Percentiles rank a stretch among this genome's conserved stretches.
Evolutionary conservation across 2,113 vertebrate species (phyloP).

Genomic region (Parus major): DNA sequence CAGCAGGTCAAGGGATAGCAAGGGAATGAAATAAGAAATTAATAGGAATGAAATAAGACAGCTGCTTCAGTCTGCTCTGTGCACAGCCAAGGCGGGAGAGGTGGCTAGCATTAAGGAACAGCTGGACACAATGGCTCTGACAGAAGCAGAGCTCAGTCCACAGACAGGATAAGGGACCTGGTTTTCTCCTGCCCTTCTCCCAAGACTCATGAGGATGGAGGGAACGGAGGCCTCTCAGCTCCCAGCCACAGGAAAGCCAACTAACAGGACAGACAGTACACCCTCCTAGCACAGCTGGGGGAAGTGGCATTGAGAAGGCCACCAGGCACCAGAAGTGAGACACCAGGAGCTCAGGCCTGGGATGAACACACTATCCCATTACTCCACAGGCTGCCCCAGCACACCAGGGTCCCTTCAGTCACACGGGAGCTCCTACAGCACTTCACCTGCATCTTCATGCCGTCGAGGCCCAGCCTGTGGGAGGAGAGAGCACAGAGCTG

Average conservation of each 20-base stretch:
- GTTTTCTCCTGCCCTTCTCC: not conserved
- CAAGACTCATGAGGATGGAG: not conserved
- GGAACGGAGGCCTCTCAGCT: not conserved
- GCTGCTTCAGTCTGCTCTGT: not conserved
- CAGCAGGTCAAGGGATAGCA: not conserved
- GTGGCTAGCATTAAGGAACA: not conserved
- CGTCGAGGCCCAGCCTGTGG: slow-evolving; percentile 91
- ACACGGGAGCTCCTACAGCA: not conserved
- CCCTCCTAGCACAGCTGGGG: not conserved
- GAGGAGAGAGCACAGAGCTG: slow-evolving; percentile 19
- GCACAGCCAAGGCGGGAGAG: not conserved
- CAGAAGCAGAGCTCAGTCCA: not conserved
- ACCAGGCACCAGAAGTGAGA: not conserved
- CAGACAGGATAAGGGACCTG: not conserved
- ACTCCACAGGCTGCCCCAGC: not conserved
- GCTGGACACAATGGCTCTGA: not conserved
- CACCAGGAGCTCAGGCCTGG: not conserved
- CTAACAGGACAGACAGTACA: not conserved
- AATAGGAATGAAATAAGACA: not conserved
- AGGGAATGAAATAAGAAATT: not conserved
- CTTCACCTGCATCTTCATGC: slow-evolving; percentile 98
- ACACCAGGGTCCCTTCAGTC: not conserved
- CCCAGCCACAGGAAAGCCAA: not conserved
- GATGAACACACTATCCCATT: not conserved
- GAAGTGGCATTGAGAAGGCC: not conserved